These are phyloP conservation scores for Lamellibrachia columna DNA, from an alignment of 2,888 invertebrate genomes.

Conservation along the genomic window DNA sequence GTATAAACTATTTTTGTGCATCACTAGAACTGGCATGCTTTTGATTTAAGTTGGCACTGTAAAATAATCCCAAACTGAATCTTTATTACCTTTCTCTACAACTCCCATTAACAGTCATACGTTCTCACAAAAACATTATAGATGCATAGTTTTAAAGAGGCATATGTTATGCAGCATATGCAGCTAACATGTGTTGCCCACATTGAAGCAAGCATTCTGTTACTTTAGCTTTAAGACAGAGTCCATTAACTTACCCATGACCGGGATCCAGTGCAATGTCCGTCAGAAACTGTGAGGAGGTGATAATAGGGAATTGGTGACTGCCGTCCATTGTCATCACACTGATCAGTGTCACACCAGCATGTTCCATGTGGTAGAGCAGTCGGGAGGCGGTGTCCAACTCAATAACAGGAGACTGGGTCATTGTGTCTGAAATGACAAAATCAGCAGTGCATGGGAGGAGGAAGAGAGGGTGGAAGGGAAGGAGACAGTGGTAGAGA, in stretches of 20 bases:
- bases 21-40: too few relatives aligned
- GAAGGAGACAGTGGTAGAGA: not conserved
- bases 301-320: not conserved
- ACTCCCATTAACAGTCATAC: too few relatives aligned
- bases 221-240: not conserved
- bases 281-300: not conserved
- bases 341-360: not conserved
- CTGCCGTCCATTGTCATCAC: constrained; percentile 3
- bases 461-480: not conserved
- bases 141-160: too few relatives aligned
- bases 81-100: too few relatives aligned
- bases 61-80: too few relatives aligned
- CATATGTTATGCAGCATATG: too few relatives aligned
- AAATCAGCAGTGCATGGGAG: not conserved
- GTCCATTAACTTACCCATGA: not conserved
- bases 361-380: not conserved
- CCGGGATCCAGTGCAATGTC: not conserved
- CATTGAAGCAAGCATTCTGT: not conserved
- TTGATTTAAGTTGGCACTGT: too few relatives aligned
- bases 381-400: not conserved
- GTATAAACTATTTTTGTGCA: too few relatives aligned
- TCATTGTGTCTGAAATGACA: not conserved
- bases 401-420: not conserved
- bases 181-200: too few relatives aligned
- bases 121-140: too few relatives aligned